These are phyloP conservation scores for Columba janthina DNA, from an alignment of 2,113 vertebrate species.

Conservation along the genomic window DNA sequence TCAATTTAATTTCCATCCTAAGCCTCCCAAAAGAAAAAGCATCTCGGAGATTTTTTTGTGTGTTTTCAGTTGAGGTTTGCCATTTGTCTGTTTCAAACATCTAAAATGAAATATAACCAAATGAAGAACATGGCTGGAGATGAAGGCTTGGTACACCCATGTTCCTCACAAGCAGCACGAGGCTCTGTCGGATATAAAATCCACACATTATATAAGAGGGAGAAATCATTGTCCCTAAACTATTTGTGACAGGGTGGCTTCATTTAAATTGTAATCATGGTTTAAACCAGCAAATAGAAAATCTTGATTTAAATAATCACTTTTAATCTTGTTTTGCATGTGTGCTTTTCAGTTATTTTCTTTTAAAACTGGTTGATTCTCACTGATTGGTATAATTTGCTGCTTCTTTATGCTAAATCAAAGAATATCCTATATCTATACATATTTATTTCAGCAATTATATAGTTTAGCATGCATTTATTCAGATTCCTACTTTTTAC, in stretches of 20 bases:
- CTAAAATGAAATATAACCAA: neutral
- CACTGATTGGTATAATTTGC: constrained; percentile 67
- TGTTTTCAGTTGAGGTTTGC: neutral
- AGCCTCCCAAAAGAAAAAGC: neutral
- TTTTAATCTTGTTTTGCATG: constrained; percentile 66
- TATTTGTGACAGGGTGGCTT: constrained; percentile 1
- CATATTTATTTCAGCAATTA: constrained; percentile 70
- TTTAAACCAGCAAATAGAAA: constrained; percentile 41
- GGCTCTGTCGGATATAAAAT: neutral
- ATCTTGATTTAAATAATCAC: constrained; percentile 66
- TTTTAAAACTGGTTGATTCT: constrained; percentile 56
- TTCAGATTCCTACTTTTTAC: constrained; percentile 43
- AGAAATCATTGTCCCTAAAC: constrained; percentile 19
- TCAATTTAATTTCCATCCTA: neutral
- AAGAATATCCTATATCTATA: constrained; percentile 64
- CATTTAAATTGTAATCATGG: constrained; percentile 46
- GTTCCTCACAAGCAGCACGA: neutral
- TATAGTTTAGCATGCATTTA: constrained; percentile 56
- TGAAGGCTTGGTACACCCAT: neutral
- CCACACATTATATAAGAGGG: neutral
- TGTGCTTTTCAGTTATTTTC: constrained; percentile 50
- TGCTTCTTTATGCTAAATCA: constrained; percentile 61
- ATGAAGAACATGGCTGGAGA: neutral
- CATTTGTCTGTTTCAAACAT: neutral
- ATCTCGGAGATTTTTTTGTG: neutral